Conservation (phyloP, 92 coral and sea anemone genomes). For the Actinostola sp. region DNA sequence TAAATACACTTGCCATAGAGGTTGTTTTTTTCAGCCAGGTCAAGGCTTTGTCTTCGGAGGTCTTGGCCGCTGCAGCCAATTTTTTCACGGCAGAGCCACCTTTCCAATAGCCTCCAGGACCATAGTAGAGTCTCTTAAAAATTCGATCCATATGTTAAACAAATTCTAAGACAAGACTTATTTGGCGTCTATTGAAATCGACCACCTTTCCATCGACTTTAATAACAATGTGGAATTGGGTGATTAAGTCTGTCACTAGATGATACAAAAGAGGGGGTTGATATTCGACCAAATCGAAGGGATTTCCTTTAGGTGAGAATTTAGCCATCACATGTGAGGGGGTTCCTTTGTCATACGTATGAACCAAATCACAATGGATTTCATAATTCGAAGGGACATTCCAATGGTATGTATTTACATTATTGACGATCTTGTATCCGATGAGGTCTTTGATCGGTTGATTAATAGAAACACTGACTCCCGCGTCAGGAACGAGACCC, state of each 20-base stretch:
- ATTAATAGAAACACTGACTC: background rate
- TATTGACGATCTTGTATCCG: background rate
- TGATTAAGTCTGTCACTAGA: background rate
- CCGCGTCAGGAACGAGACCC: no score
- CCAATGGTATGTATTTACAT: background rate
- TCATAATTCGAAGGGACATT: slow-evolving; percentile 5
- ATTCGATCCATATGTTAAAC: background rate
- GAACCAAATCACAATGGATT: background rate
- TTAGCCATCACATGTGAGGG: background rate
- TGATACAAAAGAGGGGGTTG: background rate
- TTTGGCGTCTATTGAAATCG: background rate
- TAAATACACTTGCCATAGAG: slow-evolving; percentile 2
- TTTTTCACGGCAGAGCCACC: slow-evolving; percentile 10
- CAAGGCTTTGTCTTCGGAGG: background rate
- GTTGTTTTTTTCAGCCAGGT: slow-evolving; percentile 25
- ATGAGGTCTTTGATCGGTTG: background rate
- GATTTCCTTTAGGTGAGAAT: slow-evolving; percentile 5
- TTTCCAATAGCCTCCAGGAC: slow-evolving; percentile 27
- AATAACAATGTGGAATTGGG: background rate
- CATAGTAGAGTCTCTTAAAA: slow-evolving; percentile 1
- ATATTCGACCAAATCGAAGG: background rate
- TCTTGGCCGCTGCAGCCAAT: slow-evolving; percentile 7
- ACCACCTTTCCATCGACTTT: background rate
- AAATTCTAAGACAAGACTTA: slow-evolving; percentile 9
- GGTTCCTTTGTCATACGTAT: background rate